phyloP scores from a whole-genome alignment of 2,113 vertebrate genomes.

The Lycaon pictus region DNA sequence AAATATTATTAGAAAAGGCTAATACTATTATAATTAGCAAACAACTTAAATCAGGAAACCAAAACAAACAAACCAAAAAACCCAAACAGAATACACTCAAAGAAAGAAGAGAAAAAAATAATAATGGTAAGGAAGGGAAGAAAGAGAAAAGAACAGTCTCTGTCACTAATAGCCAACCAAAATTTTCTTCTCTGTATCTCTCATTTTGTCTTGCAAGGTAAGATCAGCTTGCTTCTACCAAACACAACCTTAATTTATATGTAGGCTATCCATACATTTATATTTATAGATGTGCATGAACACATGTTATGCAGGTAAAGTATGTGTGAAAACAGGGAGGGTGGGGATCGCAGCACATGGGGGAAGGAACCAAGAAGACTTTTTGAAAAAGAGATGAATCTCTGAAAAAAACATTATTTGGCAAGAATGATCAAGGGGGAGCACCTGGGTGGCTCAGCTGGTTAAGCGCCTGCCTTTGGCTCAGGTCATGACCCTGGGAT shows the following conservation, averaged over 20 bases:
- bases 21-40: background rate
- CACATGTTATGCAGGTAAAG: background rate
- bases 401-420: background rate
- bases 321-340: background rate
- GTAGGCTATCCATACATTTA: background rate
- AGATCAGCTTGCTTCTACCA: background rate
- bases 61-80: background rate
- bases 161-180: background rate
- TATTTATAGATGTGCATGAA: background rate
- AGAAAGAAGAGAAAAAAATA: background rate
- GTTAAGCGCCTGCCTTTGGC: too few relatives aligned
- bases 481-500: too few relatives aligned
- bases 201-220: constrained; percentile 30
- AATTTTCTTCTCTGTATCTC: background rate
- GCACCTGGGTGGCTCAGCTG: too few relatives aligned
- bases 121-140: background rate
- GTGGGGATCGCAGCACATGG: background rate
- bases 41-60: background rate
- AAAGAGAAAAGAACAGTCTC: background rate
- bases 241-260: constrained; percentile 14
- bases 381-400: constrained; percentile 23
- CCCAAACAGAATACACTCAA: background rate
- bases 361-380: background rate
- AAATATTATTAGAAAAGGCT: constrained; percentile 21
- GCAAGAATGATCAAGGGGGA: background rate